phyloP scores from a whole-genome alignment of 1,140 invertebrate species.

The Drosophila navojoa region DNA sequence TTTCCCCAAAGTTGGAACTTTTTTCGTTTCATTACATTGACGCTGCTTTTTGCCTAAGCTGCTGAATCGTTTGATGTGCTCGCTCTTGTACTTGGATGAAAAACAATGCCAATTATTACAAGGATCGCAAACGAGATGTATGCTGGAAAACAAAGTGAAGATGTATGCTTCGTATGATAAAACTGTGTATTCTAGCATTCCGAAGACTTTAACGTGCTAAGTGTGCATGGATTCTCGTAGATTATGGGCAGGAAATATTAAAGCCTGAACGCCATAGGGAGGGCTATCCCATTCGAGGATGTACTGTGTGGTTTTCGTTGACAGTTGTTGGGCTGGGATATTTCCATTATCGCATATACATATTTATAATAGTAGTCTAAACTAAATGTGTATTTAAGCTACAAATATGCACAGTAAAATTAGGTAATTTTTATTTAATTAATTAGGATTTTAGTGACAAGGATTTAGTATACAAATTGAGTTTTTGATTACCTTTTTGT shows the following conservation, averaged over 20 bases:
- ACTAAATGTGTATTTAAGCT: slow-evolving; percentile 48
- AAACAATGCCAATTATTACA: slow-evolving; percentile 69
- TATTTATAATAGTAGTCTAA: slow-evolving; percentile 35
- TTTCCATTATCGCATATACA: neutral
- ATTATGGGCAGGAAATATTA: neutral
- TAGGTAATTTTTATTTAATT: slow-evolving; percentile 15
- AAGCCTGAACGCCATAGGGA: neutral
- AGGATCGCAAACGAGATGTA: slow-evolving; percentile 6
- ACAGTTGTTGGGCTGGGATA: slow-evolving; percentile 9
- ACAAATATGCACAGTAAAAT: slow-evolving; percentile 32
- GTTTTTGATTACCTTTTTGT: slow-evolving; percentile 14
- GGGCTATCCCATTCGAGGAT: too few relatives aligned
- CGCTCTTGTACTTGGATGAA: slow-evolving; percentile 31
- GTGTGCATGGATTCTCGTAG: neutral
- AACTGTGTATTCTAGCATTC: neutral
- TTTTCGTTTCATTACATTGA: slow-evolving; percentile 55
- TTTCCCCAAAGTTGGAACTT: slow-evolving; percentile 50
- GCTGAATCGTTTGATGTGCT: slow-evolving; percentile 75
- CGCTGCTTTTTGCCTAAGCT: slow-evolving; percentile 57
- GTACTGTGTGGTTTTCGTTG: too few relatives aligned
- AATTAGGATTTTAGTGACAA: slow-evolving; percentile 58
- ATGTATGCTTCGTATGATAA: neutral
- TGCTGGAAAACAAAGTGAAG: neutral
- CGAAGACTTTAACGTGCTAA: neutral
- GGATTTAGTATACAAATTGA: slow-evolving; percentile 50